phyloP scores from a whole-genome alignment of 2,113 vertebrate species.

The Muscicapa adusta region DNA sequence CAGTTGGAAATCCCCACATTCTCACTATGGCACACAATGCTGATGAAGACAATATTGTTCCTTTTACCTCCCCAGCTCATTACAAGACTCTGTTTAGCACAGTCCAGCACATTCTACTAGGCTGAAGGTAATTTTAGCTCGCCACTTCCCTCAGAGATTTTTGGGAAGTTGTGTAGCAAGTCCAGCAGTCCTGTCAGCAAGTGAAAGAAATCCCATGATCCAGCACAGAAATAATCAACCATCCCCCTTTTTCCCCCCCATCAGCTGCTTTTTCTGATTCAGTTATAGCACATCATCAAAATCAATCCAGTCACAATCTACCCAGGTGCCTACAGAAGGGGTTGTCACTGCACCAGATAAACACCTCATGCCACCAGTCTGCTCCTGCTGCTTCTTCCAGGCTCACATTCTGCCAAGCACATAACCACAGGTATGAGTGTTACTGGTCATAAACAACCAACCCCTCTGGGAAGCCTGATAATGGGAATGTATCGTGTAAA shows the following conservation, averaged over 20 bases:
- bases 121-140: not conserved
- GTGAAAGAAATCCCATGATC: not conserved
- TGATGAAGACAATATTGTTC: not conserved
- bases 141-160: not conserved
- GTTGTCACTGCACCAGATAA: not conserved
- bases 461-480: not conserved
- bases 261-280: not conserved
- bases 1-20: not conserved
- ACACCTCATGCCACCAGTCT: not conserved
- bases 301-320: not conserved
- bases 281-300: not conserved
- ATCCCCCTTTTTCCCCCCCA: not conserved
- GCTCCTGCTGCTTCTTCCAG: not conserved
- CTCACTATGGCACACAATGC: not conserved
- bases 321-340: not conserved
- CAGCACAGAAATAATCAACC: not conserved
- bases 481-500: not conserved
- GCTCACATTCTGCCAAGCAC: not conserved
- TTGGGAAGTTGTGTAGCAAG: not conserved
- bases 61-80: not conserved
- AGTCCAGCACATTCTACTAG: not conserved
- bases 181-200: not conserved
- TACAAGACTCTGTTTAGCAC: not conserved
- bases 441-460: not conserved
- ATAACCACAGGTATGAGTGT: not conserved